Evolutionary conservation across 92 coral and sea anemone species (phyloP), one percentile per base, ranked within the genome.

Genomic region (Muricea muricata): DNA sequence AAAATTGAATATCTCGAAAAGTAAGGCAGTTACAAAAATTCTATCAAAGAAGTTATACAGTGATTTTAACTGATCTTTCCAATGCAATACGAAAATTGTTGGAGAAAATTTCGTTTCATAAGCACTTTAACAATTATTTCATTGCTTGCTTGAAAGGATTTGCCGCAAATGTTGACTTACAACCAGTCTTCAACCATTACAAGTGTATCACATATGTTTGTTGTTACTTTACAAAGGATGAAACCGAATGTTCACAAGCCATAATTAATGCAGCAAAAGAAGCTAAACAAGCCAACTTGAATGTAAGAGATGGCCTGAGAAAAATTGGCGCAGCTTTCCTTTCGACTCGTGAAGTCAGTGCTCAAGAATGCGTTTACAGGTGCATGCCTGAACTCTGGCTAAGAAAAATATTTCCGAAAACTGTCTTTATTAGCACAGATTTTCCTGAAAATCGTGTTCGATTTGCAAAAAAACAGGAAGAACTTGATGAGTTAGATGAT

Each of bases 281-380:
- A 77, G 89, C 90, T 11, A 86, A 75, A 81, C 60, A 73, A 41
- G 37, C 52, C 46, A 89, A 89, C 23, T 26, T 89, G 14, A 79
- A 32, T 80, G 56, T 52, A 13, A 52, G 60, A 52, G 24, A 52
- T 52, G 60, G 60, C 21, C 60, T 52, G 4, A 89, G 63, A 69
- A 89, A 85, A 78, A 81, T 85, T 33, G 92, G 92, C 26, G 90
- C 93, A 37, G 90, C 93, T 26, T 90, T 90, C 70, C 83, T 90
- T 2, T 90, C 90, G 28, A 69, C 83, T 77, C 78, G 93, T 76
- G 90, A 90, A 90, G 93, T 91, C 15, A 87, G 91, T 66, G 76
- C 93, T 46, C 93, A 91, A 87, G 91, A 91, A 65, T 87, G 93
- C 74, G 93, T 86, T 1, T 90, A 82, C 35, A 52, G 90, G 81